Base-by-base conservation (phyloP, 2,888 invertebrate genomes). In the Lordiphosa andalusiaca region DNA sequence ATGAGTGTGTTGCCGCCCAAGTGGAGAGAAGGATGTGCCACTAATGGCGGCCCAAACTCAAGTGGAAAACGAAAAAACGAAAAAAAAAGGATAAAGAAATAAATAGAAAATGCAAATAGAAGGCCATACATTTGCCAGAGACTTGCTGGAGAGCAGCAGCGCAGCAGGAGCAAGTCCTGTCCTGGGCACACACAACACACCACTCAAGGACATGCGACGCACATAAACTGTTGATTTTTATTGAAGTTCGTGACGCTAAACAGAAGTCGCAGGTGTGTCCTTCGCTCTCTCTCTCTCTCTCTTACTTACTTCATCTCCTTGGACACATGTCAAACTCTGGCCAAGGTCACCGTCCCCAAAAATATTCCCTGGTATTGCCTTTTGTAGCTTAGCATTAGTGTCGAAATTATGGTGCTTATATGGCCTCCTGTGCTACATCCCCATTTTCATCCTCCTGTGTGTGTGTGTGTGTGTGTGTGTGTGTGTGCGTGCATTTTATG, bases 211-310 rank as follows among this genome's bases (percentile, higher is more conserved):
- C 80, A 76, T 74, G 74, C 75, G 71, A 66, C 58, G 60, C 55
- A 56, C 78, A 82, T 84, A 84, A 84, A 83, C 84, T 84, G 84
- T 84, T 84, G 84, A 84, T 84, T 84, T 84, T 81, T 81, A 78
- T 80, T 74, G 63, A 36, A 42, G 63, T 69, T 69, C 77, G 77
- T 76, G 78, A 69, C 56, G 23, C 13, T 46, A 13, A 12, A 12
- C 37, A 16, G 37, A 37, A 19, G 47, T 58, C 51, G 25, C 59
- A 66, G 60, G 58, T 54, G 59, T 37, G 13, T 33, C 12, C 12
- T 19, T 16, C 6, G 21, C 5, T 4, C 35, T 33, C 16, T 25
- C 38, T 1, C 19, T 30, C 16, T 12, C 36, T 53, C 51, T 1
- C 19, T 30, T 12, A n/a, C 36, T 53, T 48, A 41, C 58, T 59